Percentiles rank a stretch among this genome's conserved stretches.
These are phyloP conservation scores for Eidolon dupreanum DNA, from an alignment of 2,797 vertebrate species.

Conservation along the genomic window DNA sequence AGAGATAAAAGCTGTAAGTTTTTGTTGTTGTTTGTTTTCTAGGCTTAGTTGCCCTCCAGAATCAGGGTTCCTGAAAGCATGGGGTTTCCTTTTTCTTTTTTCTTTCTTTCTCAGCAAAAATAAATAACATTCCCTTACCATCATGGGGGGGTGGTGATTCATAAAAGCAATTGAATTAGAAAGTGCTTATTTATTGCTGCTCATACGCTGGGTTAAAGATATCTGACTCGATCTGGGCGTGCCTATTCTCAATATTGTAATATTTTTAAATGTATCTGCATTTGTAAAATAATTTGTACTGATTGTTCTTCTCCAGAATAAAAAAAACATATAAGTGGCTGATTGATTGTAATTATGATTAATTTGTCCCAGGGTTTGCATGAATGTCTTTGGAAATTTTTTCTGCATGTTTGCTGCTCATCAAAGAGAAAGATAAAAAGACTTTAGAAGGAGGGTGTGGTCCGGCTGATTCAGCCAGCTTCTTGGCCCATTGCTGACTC, in stretches of 20 bases:
- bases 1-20: conserved; percentile 60
- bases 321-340: neutral
- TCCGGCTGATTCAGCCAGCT: conserved; percentile 17
- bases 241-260: conserved; percentile 6
- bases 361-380: neutral
- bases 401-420: neutral
- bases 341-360: neutral
- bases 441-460: conserved; percentile 63
- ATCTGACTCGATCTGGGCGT: neutral
- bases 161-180: conserved; percentile 77
- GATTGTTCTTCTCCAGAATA: conserved; percentile 42
- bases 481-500: neutral
- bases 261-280: conserved; percentile 36
- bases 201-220: conserved; percentile 55
- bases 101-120: conserved; percentile 32
- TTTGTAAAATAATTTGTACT: conserved; percentile 5
- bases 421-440: neutral
- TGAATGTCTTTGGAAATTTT: neutral
- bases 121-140: conserved; percentile 52
- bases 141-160: conserved; percentile 63
- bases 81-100: neutral
- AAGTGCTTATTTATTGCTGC: conserved; percentile 66
- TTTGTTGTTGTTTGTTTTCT: conserved; percentile 29
- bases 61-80: conserved; percentile 39
- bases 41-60: conserved; percentile 53